Evolutionary conservation across 2,113 vertebrate species (phyloP).

Genomic region (Rissa tridactyla): DNA sequence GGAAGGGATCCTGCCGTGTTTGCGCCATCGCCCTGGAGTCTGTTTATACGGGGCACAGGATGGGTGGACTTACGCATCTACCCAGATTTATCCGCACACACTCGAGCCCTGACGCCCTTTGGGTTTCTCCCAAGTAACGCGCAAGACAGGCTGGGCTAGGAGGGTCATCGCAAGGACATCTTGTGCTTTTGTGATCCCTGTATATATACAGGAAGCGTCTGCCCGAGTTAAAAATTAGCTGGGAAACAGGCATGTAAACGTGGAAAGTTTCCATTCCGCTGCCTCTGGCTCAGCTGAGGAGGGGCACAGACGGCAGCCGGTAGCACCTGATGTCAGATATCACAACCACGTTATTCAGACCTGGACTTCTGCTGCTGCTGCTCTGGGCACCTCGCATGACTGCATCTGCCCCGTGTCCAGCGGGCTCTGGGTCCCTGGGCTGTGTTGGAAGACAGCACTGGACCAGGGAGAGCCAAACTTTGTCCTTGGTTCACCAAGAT

Average conservation of each 20-base stretch:
- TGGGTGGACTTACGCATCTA: neutral
- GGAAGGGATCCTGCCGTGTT: neutral
- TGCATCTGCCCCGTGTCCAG: neutral
- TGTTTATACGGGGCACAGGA: neutral
- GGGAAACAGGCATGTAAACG: neutral
- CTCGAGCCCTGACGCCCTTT: rapidly evolving
- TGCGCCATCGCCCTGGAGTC: neutral
- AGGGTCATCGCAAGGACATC: neutral
- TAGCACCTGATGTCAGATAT: neutral
- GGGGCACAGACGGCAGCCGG: neutral
- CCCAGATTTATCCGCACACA: neutral
- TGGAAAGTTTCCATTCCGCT: neutral
- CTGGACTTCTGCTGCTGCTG: neutral
- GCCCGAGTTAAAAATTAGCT: neutral
- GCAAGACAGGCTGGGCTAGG: neutral
- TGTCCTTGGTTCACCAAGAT: neutral
- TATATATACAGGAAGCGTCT: neutral
- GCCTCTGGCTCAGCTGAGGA: neutral
- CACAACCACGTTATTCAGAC: rapidly evolving
- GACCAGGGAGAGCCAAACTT: neutral
- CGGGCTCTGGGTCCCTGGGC: rapidly evolving
- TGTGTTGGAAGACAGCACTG: neutral
- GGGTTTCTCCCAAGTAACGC: neutral
- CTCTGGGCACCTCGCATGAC: neutral
- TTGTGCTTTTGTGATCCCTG: neutral